These are phyloP conservation scores for Grammomys surdaster DNA, from an alignment of 2,113 vertebrate species.

Conservation along the genomic window DNA sequence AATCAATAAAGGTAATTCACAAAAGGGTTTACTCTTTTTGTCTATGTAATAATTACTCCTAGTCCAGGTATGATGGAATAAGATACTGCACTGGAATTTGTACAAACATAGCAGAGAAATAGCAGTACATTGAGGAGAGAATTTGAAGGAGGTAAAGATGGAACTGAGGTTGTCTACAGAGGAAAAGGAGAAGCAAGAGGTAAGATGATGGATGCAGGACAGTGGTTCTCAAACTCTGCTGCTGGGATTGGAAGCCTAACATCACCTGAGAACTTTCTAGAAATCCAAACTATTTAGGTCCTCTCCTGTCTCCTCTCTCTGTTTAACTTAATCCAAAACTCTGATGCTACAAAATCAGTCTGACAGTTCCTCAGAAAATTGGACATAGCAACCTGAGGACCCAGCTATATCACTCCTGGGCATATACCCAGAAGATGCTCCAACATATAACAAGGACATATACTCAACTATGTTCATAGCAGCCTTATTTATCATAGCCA, in stretches of 20 bases:
- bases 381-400: too few relatives aligned
- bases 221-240: background rate
- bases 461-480: too few relatives aligned
- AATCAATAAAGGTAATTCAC: conserved; percentile 26
- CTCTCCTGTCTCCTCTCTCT: background rate
- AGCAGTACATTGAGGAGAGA: background rate
- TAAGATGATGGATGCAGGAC: background rate
- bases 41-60: background rate
- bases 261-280: background rate
- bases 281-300: background rate
- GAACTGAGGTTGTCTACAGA: background rate
- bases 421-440: too few relatives aligned
- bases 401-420: too few relatives aligned
- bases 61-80: conserved; percentile 23
- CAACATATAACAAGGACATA: too few relatives aligned
- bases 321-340: conserved; percentile 34
- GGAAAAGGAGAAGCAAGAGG: conserved; percentile 14
- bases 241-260: background rate
- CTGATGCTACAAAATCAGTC: background rate
- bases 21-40: background rate
- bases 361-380: too few relatives aligned
- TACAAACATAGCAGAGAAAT: background rate
- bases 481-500: too few relatives aligned
- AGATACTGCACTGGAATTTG: background rate
- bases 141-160: conserved; percentile 8